Evolutionary conservation across 2,113 vertebrate genomes (phyloP), one percentile per base, ranked within the genome.

Genomic region (Nettapus auritus): DNA sequence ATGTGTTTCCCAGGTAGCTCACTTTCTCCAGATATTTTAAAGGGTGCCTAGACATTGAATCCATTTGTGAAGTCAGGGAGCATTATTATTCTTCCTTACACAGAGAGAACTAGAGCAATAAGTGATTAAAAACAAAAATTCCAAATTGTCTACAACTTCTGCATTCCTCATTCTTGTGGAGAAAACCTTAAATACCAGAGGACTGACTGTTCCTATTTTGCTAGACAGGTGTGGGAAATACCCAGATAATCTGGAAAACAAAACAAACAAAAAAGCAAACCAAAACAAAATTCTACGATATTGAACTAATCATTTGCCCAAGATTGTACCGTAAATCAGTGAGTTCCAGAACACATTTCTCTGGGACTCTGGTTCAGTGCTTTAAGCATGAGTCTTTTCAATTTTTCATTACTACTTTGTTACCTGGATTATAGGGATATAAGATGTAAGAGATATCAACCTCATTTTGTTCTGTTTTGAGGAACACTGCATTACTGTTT

Each of bases 391-490:
- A 29, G 29, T 29, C 25, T 46, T n/a, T 70, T 86, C 36, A 38
- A 22, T 70, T 44, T 40, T 75, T 60, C 0, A 0, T 70, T 81
- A 18, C 55, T 63, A 6, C 18, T 75, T 74, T 71, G 22, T 34
- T 74, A 50, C 46, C 56, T 48, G 56, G 77, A 67, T 59, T 92
- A 33, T 1, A 78, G 38, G 13, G 7, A 34, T 15, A 16, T 38
- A 34, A 79, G 28, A 88, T 23, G 22, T 46, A 46, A 88, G 64
- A 77, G 60, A 60, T 1, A 1, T 68, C 73, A 67, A 8, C 34
- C 66, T 89, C 56, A 75, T 90, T 89, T 88, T 95, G 80, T 60
- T 82, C 88, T 56, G 21, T 26, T 81, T 55, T 75, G 83, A 93
- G 34, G 38, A 64, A 25, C 8, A 8, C n/a, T 48, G 64, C 31